A percentile compares a stretch with the other conserved stretches of the same genome.
Conservation (phyloP, 2,797 vertebrate species). For the Naso thynnoides region DNA sequence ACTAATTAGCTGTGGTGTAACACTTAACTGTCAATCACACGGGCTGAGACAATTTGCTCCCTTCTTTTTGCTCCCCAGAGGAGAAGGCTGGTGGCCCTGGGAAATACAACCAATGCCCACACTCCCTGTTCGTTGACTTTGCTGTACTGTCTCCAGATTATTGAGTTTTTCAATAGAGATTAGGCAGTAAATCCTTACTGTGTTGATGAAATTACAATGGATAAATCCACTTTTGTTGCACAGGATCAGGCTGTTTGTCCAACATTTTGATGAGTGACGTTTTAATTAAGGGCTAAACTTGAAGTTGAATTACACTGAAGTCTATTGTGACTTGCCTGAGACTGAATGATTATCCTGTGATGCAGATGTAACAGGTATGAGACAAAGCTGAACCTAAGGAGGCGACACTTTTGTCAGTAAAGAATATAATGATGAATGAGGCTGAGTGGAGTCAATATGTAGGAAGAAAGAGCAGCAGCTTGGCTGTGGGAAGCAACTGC, state of each 20-base stretch:
- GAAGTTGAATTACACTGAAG: conserved; percentile 19
- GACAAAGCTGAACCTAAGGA: conserved; percentile 2
- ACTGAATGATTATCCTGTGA: conserved; percentile 12
- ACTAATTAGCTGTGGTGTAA: conserved; percentile 77
- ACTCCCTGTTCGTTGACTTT: conserved; percentile 45
- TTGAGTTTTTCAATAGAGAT: conserved; percentile 51
- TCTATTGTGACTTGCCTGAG: background rate
- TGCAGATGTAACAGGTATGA: conserved; percentile 16
- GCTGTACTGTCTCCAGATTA: conserved; percentile 51
- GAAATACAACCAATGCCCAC: conserved; percentile 53
- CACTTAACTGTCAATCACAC: conserved; percentile 78
- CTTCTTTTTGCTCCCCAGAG: conserved; percentile 49
- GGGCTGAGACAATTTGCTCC: conserved; percentile 66
- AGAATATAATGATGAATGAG: background rate
- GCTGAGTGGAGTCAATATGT: background rate
- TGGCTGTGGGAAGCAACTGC: background rate
- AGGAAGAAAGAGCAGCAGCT: conserved; percentile 10
- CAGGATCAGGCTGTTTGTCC: conserved; percentile 22
- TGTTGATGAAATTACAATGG: conserved; percentile 37
- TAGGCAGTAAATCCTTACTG: conserved; percentile 15
- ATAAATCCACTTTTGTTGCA: conserved; percentile 48
- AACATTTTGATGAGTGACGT: background rate
- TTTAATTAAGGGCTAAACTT: conserved; percentile 35
- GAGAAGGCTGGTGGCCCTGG: conserved; percentile 51
- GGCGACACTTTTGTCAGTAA: background rate